Evolutionary conservation across 2,888 invertebrate genomes (phyloP).

Genomic region (Buathra laborator): DNA sequence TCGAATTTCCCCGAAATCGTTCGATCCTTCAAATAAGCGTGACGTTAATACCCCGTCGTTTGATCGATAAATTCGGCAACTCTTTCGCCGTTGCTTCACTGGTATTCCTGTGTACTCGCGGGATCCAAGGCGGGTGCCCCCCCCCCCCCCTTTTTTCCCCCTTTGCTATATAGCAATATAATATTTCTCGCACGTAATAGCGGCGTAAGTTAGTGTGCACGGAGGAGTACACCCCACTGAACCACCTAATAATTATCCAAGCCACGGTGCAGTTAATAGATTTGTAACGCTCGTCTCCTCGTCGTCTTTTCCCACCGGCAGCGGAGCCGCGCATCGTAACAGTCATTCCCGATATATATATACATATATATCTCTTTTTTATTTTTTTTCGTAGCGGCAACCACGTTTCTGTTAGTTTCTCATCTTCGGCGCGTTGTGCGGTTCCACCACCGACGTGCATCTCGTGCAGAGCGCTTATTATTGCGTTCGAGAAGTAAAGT

Average conservation of each 20-base stretch:
- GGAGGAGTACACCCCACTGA: conserved; percentile 28
- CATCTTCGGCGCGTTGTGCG: conserved; percentile 34
- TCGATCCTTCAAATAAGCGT: conserved; percentile 65
- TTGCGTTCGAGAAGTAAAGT: conserved; percentile 57
- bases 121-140: neutral
- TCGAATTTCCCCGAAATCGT: conserved; percentile 62
- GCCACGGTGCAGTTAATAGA: conserved; percentile 61
- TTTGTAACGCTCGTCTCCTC: conserved; percentile 61
- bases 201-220: conserved; percentile 51
- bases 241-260: conserved; percentile 64
- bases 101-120: conserved; percentile 28
- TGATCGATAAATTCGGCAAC: conserved; percentile 59
- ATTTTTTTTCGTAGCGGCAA: conserved; percentile 18
- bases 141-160: neutral
- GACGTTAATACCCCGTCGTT: conserved; percentile 60
- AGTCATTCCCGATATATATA: conserved; percentile 52
- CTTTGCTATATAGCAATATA: conserved; percentile 38
- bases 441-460: conserved; percentile 34
- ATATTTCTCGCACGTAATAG: conserved; percentile 66
- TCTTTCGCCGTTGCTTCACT: neutral
- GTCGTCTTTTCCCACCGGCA: conserved; percentile 31
- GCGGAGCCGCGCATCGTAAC: neutral
- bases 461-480: conserved; percentile 61
- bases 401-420: conserved; percentile 58
- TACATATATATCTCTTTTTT: neutral